These are phyloP conservation scores for Ophion slaviceki DNA, from an alignment of 2,888 invertebrate species.

Conservation along the genomic window DNA sequence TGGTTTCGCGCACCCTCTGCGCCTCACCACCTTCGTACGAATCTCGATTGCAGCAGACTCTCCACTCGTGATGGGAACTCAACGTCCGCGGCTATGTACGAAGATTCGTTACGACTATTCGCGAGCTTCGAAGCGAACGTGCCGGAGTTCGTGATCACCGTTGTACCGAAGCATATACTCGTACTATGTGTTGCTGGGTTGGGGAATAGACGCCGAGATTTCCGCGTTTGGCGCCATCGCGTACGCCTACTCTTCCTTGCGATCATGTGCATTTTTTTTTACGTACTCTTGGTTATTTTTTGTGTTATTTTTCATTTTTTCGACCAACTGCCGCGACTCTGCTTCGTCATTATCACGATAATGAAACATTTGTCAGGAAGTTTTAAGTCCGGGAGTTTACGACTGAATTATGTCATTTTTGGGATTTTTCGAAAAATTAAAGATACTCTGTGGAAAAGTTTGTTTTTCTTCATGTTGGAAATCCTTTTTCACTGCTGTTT, in stretches of 20 bases:
- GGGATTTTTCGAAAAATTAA: no score
- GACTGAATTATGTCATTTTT: no score
- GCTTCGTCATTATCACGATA: no score
- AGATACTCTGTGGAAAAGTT: no score
- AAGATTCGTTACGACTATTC: conserved; percentile 38
- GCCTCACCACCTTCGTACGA: conserved; percentile 38
- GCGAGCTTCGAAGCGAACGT: conserved; percentile 49
- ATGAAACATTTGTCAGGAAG: no score
- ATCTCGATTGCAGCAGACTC: conserved; percentile 38
- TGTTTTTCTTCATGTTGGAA: no score
- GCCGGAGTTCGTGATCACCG: conserved; percentile 58
- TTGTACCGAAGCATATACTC: conserved; percentile 31
- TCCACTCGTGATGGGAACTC: conserved; percentile 49
- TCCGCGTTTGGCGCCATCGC: conserved; percentile 60
- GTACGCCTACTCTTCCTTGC: conserved; percentile 12
- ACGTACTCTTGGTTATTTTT: not conserved
- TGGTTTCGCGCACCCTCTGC: conserved; percentile 52
- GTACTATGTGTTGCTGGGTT: conserved; percentile 1
- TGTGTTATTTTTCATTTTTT: conserved; percentile 16
- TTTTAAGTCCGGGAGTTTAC: no score
- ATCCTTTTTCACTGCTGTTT: no score
- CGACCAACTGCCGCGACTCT: not conserved
- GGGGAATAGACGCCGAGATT: conserved; percentile 55
- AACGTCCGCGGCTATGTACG: conserved; percentile 25
- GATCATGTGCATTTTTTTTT: conserved; percentile 10